Percentiles rank a stretch among this genome's conserved stretches.
phyloP scores from a whole-genome alignment of 2,888 invertebrate species.

The Anagyrus pseudococci region DNA sequence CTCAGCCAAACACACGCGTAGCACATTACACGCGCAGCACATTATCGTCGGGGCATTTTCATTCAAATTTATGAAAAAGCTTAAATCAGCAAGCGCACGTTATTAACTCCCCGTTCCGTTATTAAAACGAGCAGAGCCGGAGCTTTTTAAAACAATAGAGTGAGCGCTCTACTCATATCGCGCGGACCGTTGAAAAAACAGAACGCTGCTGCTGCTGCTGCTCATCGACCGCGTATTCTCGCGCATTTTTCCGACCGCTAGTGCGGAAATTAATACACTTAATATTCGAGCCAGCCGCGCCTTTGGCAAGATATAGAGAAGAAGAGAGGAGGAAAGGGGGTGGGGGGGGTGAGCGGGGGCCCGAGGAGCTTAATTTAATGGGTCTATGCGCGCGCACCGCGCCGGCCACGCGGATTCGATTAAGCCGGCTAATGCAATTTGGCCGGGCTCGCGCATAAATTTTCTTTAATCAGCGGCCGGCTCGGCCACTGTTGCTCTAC shows the following conservation, averaged over 20 bases:
- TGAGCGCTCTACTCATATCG: too few relatives aligned
- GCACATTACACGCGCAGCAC: too few relatives aligned
- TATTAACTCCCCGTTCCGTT: neutral
- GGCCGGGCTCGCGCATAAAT: constrained; percentile 29
- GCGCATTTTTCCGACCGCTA: neutral
- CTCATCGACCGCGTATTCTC: neutral
- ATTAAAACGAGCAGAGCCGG: too few relatives aligned
- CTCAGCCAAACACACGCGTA: too few relatives aligned
- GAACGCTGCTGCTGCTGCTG: too few relatives aligned
- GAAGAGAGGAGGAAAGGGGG: too few relatives aligned
- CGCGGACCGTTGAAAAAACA: too few relatives aligned
- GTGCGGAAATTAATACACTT: constrained; percentile 22
- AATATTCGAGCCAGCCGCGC: constrained; percentile 10
- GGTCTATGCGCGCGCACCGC: constrained; percentile 3
- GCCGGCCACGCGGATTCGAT: constrained; percentile 23
- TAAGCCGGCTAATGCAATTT: constrained; percentile 34
- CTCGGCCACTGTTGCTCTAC: neutral
- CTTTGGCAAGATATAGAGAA: neutral
- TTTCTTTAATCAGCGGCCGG: constrained; percentile 31
- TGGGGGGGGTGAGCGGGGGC: too few relatives aligned
- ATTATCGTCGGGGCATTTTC: too few relatives aligned
- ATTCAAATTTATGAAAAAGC: too few relatives aligned
- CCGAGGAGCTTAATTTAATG: constrained; percentile 25
- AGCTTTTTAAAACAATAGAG: too few relatives aligned
- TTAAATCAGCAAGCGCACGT: too few relatives aligned